Evolutionary conservation across 2,113 vertebrate genomes (phyloP).

Genomic region (Nettapus auritus): DNA sequence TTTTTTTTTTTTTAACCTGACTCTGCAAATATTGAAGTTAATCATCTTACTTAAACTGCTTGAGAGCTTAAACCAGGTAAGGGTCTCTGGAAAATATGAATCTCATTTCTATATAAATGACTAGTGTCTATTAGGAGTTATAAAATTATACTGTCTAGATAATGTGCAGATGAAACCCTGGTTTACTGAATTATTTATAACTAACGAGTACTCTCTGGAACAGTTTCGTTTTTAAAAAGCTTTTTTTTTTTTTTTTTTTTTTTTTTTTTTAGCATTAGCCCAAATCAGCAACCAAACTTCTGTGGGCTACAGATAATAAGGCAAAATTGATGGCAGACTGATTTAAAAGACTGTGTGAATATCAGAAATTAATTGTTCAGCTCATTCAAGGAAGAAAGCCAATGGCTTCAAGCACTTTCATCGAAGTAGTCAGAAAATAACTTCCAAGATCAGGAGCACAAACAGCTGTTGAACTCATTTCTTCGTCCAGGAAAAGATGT

Average conservation of each 20-base stretch:
- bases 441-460: background rate
- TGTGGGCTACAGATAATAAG: background rate
- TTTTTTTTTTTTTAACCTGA: slow-evolving; percentile 21
- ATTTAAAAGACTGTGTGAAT: slow-evolving; percentile 34
- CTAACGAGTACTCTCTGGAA: background rate
- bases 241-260: background rate
- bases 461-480: background rate
- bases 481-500: background rate
- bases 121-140: background rate
- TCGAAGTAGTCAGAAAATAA: slow-evolving; percentile 19
- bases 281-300: background rate
- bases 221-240: background rate
- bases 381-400: slow-evolving; percentile 31
- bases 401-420: slow-evolving; percentile 7
- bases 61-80: background rate
- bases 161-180: background rate
- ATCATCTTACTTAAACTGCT: slow-evolving; percentile 7
- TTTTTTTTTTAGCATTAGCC: background rate
- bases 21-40: background rate
- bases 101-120: background rate
- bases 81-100: background rate
- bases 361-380: slow-evolving; percentile 41
- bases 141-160: background rate
- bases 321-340: background rate
- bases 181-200: slow-evolving; percentile 23